A percentile compares a stretch with the other conserved stretches of the same genome.
Conservation (phyloP, 2,113 vertebrate genomes). For the Charina bottae region DNA sequence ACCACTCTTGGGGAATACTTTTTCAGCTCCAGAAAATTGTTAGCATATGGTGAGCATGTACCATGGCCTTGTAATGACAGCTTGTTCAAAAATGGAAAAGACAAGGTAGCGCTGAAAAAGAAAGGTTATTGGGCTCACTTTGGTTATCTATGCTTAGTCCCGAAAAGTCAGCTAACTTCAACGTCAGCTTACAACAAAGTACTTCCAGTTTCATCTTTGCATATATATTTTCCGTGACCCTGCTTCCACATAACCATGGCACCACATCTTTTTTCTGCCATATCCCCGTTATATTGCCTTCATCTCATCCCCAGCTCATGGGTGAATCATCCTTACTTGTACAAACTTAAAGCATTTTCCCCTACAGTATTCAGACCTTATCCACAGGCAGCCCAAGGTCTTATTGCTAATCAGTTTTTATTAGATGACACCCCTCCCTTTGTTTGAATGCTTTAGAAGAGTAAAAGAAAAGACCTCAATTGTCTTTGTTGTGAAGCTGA, state of each 20-base stretch:
- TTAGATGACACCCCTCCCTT: background rate
- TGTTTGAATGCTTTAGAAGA: background rate
- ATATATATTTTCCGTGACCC: background rate
- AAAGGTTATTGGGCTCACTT: conserved; percentile 44
- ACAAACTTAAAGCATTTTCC: background rate
- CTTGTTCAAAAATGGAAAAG: conserved; percentile 67
- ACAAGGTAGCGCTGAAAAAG: conserved; percentile 43
- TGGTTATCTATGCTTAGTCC: conserved; percentile 11
- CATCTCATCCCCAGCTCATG: background rate
- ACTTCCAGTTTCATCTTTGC: background rate
- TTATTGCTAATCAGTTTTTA: background rate
- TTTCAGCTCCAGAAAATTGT: conserved; percentile 71
- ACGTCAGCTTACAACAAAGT: background rate
- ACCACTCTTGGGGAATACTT: conserved; percentile 66
- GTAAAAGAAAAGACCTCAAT: background rate
- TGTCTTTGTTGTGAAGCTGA: background rate
- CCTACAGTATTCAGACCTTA: background rate
- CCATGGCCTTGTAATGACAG: conserved; percentile 74
- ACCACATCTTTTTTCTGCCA: background rate
- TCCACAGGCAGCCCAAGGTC: background rate
- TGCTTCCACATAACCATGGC: background rate
- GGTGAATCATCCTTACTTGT: background rate
- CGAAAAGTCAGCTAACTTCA: background rate
- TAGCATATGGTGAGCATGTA: conserved; percentile 74
- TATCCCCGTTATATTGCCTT: background rate